Evolutionary conservation across 2,888 invertebrate genomes (phyloP).

Genomic region (Acanthopleura granulata): DNA sequence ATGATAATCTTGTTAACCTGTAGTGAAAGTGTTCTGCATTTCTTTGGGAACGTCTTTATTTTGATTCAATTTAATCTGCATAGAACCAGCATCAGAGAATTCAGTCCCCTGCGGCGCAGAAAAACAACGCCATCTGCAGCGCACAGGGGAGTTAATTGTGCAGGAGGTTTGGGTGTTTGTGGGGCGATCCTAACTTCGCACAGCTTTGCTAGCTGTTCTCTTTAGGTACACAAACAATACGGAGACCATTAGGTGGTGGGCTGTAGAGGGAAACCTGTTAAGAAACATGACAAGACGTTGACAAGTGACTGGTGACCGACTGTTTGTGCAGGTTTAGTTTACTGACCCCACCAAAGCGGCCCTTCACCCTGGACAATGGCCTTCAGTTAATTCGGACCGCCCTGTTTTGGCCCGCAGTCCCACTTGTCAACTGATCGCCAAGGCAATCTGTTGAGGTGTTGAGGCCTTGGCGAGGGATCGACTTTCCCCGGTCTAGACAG

Average conservation of each 20-base stretch:
- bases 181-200: background rate
- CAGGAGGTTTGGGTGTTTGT: background rate
- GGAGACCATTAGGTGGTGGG: background rate
- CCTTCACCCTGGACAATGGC: background rate
- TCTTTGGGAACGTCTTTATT: background rate
- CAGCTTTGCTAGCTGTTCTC: background rate
- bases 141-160: background rate
- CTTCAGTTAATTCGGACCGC: background rate
- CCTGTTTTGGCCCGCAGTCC: background rate
- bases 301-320: background rate
- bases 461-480: background rate
- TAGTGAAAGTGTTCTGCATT: too few species aligned
- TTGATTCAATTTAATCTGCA: background rate
- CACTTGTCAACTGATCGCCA: background rate
- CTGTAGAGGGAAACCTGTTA: background rate
- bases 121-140: slow-evolving; percentile 15
- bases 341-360: background rate
- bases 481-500: slow-evolving; percentile 13
- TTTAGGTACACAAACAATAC: slow-evolving; percentile 9
- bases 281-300: slow-evolving; percentile 16
- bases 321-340: slow-evolving; percentile 8
- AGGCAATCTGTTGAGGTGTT: background rate
- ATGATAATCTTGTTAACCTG: too few species aligned
- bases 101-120: background rate
- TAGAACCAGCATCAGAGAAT: too few species aligned